Base-by-base conservation (phyloP, 64 coral and sea anemone species). In the Hydrozoanthus tunicans region DNA sequence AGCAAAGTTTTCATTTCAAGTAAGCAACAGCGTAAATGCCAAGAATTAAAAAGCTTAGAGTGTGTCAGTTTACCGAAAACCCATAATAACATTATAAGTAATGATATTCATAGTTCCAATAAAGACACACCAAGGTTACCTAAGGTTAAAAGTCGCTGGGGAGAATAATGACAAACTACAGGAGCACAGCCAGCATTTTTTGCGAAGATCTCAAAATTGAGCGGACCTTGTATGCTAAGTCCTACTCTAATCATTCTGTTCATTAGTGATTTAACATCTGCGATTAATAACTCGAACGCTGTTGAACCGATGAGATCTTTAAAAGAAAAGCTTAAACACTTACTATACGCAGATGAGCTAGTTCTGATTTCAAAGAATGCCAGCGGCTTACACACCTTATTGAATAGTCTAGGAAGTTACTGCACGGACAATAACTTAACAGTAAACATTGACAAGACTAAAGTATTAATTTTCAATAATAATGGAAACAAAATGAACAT, bases 121-220 rank as follows among this genome's bases (percentile, higher is more conserved):
- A 67, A 67, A 7, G 64, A 67, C 64, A n/a, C 64, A 67, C 64
- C 64, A 67, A 67, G 64, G 64, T 1, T 67, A 67, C 64, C 64
- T 67, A 67, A 67, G 7, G 64, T 67, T 67, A 67, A 67, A 67
- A 3, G 64, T 67, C 10, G 7, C 64, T 67, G 7, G 7, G 10
- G 64, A 67, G 64, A 67, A 67, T 67, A 67, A 67, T 67, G 64
- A 67, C 64, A 67, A 67, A 12, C 64, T 67, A 67, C 64, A 67
- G 64, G 64, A 67, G 64, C 64, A 67, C 3, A 67, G 64, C 64
- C 7, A 67, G 64, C 64, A 67, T 67, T 67, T 67, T 67, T 67
- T 43, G 64, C 3, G 64, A 67, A 10, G 64, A n/a, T 5, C 64
- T 5, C 64, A 67, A 67, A 67, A 4, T 67, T 67, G 64, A 67